Conservation (phyloP, 2,888 invertebrate genomes). For the Acrobasis repandana region DNA sequence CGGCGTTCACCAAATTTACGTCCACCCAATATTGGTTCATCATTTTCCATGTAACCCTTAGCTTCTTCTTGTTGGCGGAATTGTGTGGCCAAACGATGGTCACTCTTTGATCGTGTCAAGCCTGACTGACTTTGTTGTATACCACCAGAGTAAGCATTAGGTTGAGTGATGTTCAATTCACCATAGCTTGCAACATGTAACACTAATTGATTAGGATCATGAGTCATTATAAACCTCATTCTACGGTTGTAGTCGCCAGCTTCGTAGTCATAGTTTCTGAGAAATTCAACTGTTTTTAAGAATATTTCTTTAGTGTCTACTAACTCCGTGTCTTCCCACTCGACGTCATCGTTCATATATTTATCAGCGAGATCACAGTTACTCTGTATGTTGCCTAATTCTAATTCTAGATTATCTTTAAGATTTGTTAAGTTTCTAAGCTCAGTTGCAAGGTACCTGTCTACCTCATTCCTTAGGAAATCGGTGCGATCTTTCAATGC, state of each 20-base stretch:
- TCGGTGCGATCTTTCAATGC: conserved; percentile 95
- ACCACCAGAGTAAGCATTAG: conserved; percentile 83
- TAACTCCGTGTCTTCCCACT: conserved; percentile 96
- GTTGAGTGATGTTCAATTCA: conserved; percentile 91
- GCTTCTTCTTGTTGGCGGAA: conserved; percentile 93
- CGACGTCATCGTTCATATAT: conserved; percentile 94
- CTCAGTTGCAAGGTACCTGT: conserved; percentile 95
- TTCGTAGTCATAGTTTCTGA: conserved; percentile 97
- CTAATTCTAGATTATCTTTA: conserved; percentile 96
- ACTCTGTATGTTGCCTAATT: conserved; percentile 96
- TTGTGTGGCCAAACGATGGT: conserved; percentile 94
- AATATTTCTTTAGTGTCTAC: conserved; percentile 98
- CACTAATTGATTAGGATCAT: conserved; percentile 95
- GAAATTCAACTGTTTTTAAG: conserved; percentile 96
- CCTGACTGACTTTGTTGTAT: conserved; percentile 86
- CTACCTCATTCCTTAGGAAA: conserved; percentile 93
- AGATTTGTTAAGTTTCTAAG: conserved; percentile 92
- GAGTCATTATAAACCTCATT: conserved; percentile 93
- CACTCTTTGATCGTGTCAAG: conserved; percentile 95
- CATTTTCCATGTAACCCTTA: conserved; percentile 84
- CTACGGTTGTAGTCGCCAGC: conserved; percentile 93
- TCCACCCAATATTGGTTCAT: conserved; percentile 88
- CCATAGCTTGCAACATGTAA: conserved; percentile 94
- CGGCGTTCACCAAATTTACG: conserved; percentile 90
- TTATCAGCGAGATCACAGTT: conserved; percentile 98